Conservation (phyloP, 2,113 vertebrate species). For the Anseranas semipalmata region DNA sequence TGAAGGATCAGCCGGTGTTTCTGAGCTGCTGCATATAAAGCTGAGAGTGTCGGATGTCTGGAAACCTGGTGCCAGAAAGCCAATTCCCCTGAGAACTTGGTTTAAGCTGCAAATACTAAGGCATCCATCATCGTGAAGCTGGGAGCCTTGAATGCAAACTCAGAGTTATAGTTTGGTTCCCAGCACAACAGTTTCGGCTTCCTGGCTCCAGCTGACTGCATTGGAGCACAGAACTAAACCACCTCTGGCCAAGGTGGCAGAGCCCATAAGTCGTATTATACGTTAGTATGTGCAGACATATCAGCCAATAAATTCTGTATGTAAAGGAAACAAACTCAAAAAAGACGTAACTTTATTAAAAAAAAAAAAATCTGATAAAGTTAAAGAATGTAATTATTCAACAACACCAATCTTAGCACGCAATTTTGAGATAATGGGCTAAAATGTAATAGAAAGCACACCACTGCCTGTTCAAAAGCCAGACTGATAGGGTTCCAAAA, state of each 20-base stretch:
- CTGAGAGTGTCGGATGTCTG: neutral
- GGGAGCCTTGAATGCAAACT: neutral
- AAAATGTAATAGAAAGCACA: neutral
- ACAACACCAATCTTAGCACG: neutral
- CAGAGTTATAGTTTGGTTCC: neutral
- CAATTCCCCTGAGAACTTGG: neutral
- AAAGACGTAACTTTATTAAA: neutral
- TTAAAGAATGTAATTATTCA: neutral
- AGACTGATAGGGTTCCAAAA: neutral
- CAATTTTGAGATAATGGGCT: neutral
- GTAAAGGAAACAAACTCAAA: neutral
- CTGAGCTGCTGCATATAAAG: neutral
- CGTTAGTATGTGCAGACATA: neutral
- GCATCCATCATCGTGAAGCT: neutral
- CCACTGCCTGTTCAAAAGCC: neutral
- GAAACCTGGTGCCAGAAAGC: neutral
- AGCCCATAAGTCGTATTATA: neutral
- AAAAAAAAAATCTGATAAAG: neutral
- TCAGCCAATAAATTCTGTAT: neutral
- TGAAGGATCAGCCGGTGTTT: neutral
- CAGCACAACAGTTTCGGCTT: neutral
- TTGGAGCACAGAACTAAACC: neutral
- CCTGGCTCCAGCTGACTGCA: neutral
- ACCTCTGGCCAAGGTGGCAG: neutral
- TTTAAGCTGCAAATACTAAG: neutral